Percentiles rank a stretch among this genome's conserved stretches.
phyloP scores from a whole-genome alignment of 2,113 vertebrate species.

The Phyllostomus hastatus region DNA sequence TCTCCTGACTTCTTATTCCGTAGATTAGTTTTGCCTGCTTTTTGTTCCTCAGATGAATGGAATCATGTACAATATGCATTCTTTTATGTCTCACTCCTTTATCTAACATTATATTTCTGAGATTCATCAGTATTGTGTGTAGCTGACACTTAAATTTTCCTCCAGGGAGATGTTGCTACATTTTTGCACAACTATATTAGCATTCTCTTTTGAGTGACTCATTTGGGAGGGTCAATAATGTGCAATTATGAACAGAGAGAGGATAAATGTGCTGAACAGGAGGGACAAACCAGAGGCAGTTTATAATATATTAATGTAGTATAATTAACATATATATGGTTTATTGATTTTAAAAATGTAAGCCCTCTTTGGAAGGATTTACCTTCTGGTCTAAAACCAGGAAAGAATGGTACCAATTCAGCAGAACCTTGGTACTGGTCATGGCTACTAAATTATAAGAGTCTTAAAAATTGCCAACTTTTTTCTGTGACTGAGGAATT shows the following conservation, averaged over 20 bases:
- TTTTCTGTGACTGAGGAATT: neutral
- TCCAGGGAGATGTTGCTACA: slow-evolving; percentile 35
- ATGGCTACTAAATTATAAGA: slow-evolving; percentile 3
- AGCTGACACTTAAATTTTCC: slow-evolving; percentile 9
- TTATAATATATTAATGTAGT: slow-evolving; percentile 20
- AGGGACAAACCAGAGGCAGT: slow-evolving; percentile 1
- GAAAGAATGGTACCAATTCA: too few relatives aligned
- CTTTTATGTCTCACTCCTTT: neutral
- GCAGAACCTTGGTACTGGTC: neutral
- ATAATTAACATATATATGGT: neutral
- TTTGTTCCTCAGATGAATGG: neutral
- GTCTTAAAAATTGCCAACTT: slow-evolving; percentile 22
- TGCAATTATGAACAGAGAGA: slow-evolving; percentile 43
- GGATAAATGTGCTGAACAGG: slow-evolving; percentile 2
- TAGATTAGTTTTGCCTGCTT: neutral
- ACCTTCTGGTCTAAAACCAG: neutral
- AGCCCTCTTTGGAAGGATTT: slow-evolving; percentile 32
- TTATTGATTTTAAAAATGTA: slow-evolving; percentile 13
- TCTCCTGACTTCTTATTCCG: neutral
- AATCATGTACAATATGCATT: neutral
- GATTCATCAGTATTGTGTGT: neutral
- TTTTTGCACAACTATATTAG: slow-evolving; percentile 21
- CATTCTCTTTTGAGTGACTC: slow-evolving; percentile 43
- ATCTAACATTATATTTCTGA: neutral
- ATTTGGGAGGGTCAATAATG: slow-evolving; percentile 51